Conservation (phyloP, 2,888 invertebrate species). For the Catocala nupta region DNA sequence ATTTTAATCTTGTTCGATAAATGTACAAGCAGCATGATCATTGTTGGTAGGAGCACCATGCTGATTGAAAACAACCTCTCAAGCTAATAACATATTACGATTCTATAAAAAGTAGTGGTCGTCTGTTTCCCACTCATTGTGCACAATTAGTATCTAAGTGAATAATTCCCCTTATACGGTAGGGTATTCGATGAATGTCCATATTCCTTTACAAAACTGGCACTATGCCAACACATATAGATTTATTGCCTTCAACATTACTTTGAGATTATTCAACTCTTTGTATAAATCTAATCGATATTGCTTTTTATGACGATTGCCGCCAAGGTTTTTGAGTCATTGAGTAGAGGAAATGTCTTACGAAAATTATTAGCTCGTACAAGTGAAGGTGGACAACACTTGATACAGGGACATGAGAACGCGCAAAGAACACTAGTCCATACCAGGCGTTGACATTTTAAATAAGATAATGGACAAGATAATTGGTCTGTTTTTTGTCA, state of each 20-base stretch:
- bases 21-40: constrained; percentile 4
- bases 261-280: constrained; percentile 12
- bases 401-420: constrained; percentile 18
- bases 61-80: constrained; percentile 3
- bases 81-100: background rate
- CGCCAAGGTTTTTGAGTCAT: constrained; percentile 13
- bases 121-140: constrained; percentile 9
- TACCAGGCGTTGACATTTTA: constrained; percentile 30
- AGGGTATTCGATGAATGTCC: constrained; percentile 21
- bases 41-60: background rate
- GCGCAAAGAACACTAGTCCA: constrained; percentile 21
- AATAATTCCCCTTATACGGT: constrained; percentile 32
- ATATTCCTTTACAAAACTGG: constrained; percentile 32
- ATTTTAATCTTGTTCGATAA: constrained; percentile 2
- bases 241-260: constrained; percentile 12
- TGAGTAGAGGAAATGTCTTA: constrained; percentile 29
- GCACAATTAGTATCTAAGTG: constrained; percentile 34
- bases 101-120: constrained; percentile 1
- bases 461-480: constrained; percentile 22
- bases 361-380: constrained; percentile 27
- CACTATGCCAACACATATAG: constrained; percentile 28
- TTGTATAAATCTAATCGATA: constrained; percentile 11
- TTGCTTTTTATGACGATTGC: constrained; percentile 14
- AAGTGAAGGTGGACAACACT: constrained; percentile 43
- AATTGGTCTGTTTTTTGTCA: constrained; percentile 14